phyloP scores from a whole-genome alignment of 1,140 invertebrate genomes.

The Drosophila guanche region DNA sequence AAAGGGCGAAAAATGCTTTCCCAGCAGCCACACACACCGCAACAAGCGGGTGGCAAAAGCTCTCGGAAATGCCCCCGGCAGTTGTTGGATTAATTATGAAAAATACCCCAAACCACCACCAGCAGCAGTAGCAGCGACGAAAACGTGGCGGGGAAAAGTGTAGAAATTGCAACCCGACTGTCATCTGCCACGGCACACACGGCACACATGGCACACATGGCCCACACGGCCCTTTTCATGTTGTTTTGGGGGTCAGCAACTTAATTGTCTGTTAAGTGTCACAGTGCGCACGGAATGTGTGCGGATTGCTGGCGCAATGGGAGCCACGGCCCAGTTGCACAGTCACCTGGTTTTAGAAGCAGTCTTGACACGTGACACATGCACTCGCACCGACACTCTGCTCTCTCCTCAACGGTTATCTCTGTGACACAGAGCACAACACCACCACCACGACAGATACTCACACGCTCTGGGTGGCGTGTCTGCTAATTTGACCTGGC shows the following conservation, averaged over 20 bases:
- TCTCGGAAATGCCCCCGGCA: conserved; percentile 73
- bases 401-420: too few relatives aligned
- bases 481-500: conserved; percentile 18
- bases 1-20: conserved; percentile 61
- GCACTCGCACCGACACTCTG: neutral
- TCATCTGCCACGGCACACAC: conserved; percentile 9
- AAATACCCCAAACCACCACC: conserved; percentile 38
- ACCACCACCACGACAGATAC: too few relatives aligned
- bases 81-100: conserved; percentile 81
- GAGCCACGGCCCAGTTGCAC: conserved; percentile 4
- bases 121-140: conserved; percentile 1
- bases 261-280: conserved; percentile 82
- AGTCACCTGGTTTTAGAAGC: conserved; percentile 18
- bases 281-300: conserved; percentile 61
- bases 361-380: conserved; percentile 29
- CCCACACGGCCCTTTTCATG: conserved; percentile 1
- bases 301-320: conserved; percentile 1
- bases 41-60: conserved; percentile 51
- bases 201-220: too few relatives aligned
- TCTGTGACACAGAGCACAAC: too few relatives aligned
- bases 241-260: conserved; percentile 64
- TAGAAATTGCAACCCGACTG: conserved; percentile 26
- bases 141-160: neutral
- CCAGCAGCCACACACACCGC: conserved; percentile 40
- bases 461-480: too few relatives aligned